A percentile compares a stretch with the other conserved stretches of the same genome.
phyloP scores from a whole-genome alignment of 2,113 vertebrate species.

The Etia nguti region DNA sequence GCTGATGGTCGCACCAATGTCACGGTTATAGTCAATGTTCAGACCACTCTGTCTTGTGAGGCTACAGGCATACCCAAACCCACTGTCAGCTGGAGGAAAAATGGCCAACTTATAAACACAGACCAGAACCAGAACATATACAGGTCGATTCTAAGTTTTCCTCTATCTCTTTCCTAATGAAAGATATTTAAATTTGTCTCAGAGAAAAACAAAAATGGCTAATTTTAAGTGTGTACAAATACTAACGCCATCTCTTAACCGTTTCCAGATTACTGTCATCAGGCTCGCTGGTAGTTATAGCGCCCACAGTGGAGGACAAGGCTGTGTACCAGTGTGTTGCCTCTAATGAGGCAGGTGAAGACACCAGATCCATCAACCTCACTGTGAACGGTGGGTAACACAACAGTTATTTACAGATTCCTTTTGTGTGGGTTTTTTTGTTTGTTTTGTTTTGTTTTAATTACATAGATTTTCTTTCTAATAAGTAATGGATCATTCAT shows the following conservation, averaged over 20 bases:
- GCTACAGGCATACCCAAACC: conserved; percentile 89
- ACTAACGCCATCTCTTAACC: neutral
- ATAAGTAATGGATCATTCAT: neutral
- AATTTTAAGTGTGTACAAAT: neutral
- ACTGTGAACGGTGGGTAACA: conserved; percentile 81
- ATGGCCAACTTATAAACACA: conserved; percentile 77
- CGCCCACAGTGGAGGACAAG: conserved; percentile 89
- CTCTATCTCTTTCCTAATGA: conserved; percentile 31
- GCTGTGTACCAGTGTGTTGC: conserved; percentile 85
- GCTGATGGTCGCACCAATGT: conserved; percentile 75
- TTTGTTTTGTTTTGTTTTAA: neutral
- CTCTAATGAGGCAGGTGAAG: conserved; percentile 85
- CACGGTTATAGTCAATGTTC: conserved; percentile 87
- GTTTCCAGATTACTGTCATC: conserved; percentile 84
- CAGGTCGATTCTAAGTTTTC: conserved; percentile 79
- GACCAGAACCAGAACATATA: conserved; percentile 95
- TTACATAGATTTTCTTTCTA: neutral
- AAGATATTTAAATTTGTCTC: neutral
- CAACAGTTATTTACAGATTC: neutral
- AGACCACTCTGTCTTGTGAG: conserved; percentile 89
- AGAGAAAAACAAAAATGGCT: rapidly evolving
- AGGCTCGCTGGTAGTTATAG: conserved; percentile 90
- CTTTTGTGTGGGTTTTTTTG: neutral
- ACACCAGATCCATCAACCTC: conserved; percentile 76
- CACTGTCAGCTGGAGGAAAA: conserved; percentile 83